phyloP scores from a whole-genome alignment of 2,888 invertebrate genomes.

The Harpalus rufipes region DNA sequence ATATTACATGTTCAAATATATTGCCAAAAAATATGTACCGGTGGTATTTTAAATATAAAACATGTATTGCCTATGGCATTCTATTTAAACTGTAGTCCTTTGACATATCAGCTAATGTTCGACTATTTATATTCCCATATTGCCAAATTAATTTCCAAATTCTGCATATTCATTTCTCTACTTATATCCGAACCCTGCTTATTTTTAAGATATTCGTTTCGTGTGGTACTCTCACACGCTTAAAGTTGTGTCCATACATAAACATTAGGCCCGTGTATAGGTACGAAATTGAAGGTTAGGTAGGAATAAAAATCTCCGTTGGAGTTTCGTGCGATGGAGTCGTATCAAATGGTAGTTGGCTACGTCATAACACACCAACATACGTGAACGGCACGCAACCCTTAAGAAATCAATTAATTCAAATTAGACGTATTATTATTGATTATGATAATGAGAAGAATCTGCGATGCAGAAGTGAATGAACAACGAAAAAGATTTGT shows the following conservation, averaged over 20 bases:
- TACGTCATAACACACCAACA: slow-evolving; percentile 45
- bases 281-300: slow-evolving; percentile 57
- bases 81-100: slow-evolving; percentile 26
- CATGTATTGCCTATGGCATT: not conserved
- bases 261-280: not conserved
- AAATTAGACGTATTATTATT: slow-evolving; percentile 56
- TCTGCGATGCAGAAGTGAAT: slow-evolving; percentile 26
- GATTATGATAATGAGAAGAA: slow-evolving; percentile 54
- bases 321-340: slow-evolving; percentile 39
- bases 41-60: no score
- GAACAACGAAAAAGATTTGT: not conserved
- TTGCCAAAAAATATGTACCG: no score
- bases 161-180: slow-evolving; percentile 29
- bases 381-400: slow-evolving; percentile 31
- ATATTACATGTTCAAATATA: no score
- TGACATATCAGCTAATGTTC: slow-evolving; percentile 23
- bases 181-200: not conserved
- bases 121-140: slow-evolving; percentile 31
- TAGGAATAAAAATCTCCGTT: slow-evolving; percentile 33
- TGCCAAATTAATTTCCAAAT: slow-evolving; percentile 31
- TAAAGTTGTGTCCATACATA: slow-evolving; percentile 1
- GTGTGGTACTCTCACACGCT: not conserved
- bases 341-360: slow-evolving; percentile 43
- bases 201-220: slow-evolving; percentile 38
- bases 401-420: slow-evolving; percentile 61